Base-by-base conservation (phyloP, 53 echinoderm and acorn worm genomes). In the Crossaster papposus region DNA sequence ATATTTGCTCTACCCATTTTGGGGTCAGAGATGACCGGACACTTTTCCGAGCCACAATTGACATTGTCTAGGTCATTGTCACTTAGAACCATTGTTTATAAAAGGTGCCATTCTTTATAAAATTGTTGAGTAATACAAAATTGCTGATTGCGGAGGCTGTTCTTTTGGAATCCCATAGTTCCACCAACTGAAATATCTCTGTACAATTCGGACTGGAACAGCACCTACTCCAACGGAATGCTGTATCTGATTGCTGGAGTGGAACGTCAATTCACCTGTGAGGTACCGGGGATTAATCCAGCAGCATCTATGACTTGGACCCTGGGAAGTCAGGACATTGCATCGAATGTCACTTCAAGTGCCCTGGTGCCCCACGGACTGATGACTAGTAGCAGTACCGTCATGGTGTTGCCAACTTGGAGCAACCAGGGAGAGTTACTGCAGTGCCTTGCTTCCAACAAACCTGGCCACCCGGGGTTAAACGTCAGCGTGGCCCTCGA, bases 291-390 rank as follows among this genome's bases (percentile, higher is more conserved):
- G 20, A 80, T 80, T 18, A 15, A 58, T 9, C 80, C 80, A 0
- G 80, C 33, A 2, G 80, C 80, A 80, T 31, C 55, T 0, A 55
- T 80, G 14, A 80, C 29, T 9, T 80, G 80, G 80, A 55, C 54
- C 24, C 11, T 80, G 22, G 78, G 78, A 28, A 58, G 58, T 55
- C 32, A 55, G 20, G 30, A 13, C 23, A 30, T 54, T 11, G 10
- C 44, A 20, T 26, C 54, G 20, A 32, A 33, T 80, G 22, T 24
- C 17, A 80, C 12, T 29, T 30, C 14, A 22, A 20, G 29, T 13
- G 31, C 22, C 58, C 7, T 5, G 18, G 80, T 32, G 1, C 0
- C 80, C 9, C 34, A 80, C 54, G 80, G 80, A 55, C 28, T 80
- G 4, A 54, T 24, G 3, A 80, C 32, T 22, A 80, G 80, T 17